Conservation (phyloP, 2,797 vertebrate genomes). For the Bradypus variegatus region DNA sequence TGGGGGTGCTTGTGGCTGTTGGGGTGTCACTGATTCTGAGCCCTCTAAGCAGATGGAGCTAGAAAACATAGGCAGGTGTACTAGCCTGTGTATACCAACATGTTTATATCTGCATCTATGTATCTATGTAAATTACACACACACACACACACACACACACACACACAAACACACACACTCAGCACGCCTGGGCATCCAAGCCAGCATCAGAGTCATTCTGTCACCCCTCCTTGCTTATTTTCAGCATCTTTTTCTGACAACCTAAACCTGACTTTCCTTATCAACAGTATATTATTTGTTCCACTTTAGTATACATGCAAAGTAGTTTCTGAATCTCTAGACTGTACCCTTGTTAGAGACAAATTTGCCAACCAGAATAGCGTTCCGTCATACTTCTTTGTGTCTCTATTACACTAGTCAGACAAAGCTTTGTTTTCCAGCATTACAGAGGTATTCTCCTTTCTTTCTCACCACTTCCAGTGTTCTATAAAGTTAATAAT, state of each 20-base stretch:
- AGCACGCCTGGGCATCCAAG: background rate
- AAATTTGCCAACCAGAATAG: background rate
- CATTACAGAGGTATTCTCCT: background rate
- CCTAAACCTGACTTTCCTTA: background rate
- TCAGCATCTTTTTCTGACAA: background rate
- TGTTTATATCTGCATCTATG: background rate
- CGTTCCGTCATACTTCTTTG: background rate
- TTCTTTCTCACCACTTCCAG: background rate
- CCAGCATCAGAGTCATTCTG: background rate
- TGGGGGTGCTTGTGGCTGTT: background rate
- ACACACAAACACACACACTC: background rate
- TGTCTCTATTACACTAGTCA: background rate
- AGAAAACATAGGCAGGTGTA: background rate
- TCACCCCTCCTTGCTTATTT: background rate
- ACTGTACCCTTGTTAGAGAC: background rate
- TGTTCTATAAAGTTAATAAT: background rate
- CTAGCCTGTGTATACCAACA: background rate
- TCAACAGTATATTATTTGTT: background rate
- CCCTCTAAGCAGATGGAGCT: background rate
- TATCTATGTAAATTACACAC: too few species aligned
- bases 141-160: background rate
- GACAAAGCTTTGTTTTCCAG: background rate
- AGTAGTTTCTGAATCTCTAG: background rate
- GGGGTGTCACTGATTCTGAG: too few species aligned
- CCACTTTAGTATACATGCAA: background rate